These are phyloP conservation scores for Peromyscus nudipes DNA, from an alignment of 2,797 vertebrate genomes.

Conservation along the genomic window DNA sequence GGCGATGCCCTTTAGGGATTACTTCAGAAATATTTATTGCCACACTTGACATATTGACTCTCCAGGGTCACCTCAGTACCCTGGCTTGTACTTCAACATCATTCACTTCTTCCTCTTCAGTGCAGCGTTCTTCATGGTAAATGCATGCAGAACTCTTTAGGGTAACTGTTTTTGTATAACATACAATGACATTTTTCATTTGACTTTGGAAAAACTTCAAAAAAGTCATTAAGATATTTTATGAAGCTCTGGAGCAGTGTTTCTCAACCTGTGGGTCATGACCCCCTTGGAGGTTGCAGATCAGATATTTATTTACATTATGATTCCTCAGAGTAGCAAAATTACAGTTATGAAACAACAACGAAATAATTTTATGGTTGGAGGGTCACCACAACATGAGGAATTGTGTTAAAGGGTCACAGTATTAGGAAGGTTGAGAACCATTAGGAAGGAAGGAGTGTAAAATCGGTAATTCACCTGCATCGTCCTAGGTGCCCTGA, in stretches of 20 bases:
- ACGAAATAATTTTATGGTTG: not conserved
- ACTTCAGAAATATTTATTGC: constrained; percentile 43
- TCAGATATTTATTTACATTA: not conserved
- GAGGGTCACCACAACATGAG: not conserved
- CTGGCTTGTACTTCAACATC: not conserved
- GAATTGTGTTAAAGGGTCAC: not conserved
- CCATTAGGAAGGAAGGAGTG: not conserved
- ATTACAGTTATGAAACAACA: not conserved
- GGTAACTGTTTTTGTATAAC: constrained; percentile 45
- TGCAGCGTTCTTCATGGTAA: not conserved
- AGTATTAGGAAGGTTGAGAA: not conserved
- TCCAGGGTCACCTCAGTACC: not conserved
- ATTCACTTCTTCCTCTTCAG: not conserved
- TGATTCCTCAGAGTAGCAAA: not conserved
- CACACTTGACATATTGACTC: constrained; percentile 6
- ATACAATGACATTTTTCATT: constrained; percentile 4
- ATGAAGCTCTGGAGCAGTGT: not conserved
- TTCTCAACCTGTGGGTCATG: not conserved
- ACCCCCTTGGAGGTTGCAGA: not conserved
- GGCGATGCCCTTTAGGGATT: constrained; percentile 40
- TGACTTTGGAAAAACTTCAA: constrained; percentile 15
- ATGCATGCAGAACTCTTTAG: not conserved
- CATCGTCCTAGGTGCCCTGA: not conserved
- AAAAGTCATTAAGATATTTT: constrained; percentile 40
- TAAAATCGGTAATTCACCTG: not conserved